Conservation (phyloP, 2,797 vertebrate genomes). For the Channa striata region DNA sequence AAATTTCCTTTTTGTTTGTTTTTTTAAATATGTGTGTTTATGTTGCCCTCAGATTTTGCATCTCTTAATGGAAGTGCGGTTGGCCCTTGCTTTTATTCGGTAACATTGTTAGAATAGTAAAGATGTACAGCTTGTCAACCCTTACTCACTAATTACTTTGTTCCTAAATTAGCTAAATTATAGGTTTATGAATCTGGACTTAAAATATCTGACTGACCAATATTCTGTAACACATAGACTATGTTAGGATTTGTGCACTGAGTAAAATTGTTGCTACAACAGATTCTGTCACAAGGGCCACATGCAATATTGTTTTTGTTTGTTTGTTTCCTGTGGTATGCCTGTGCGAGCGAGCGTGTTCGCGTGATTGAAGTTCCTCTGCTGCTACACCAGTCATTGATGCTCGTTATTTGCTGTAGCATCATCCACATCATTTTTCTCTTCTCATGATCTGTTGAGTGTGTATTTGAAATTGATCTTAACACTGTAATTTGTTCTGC, state of each 20-base stretch:
- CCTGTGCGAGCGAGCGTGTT: slow-evolving; percentile 11
- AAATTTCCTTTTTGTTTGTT: slow-evolving; percentile 30
- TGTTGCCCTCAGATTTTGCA: slow-evolving; percentile 48
- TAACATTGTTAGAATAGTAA: slow-evolving; percentile 33
- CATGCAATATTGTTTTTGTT: slow-evolving; percentile 67
- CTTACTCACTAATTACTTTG: slow-evolving; percentile 58
- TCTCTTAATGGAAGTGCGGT: slow-evolving; percentile 45
- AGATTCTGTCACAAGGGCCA: slow-evolving; percentile 71
- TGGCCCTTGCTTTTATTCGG: slow-evolving; percentile 61
- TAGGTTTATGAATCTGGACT: slow-evolving; percentile 42
- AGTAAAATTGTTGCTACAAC: slow-evolving; percentile 41
- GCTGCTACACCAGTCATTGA: slow-evolving; percentile 80
- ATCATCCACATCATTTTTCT: slow-evolving; percentile 56
- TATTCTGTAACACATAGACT: slow-evolving; percentile 18
- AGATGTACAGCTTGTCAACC: slow-evolving; percentile 29
- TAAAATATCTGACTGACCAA: slow-evolving; percentile 33
- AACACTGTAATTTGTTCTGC: slow-evolving; percentile 76
- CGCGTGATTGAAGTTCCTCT: slow-evolving; percentile 66
- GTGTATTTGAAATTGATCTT: slow-evolving; percentile 77
- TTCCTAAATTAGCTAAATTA: slow-evolving; percentile 47
- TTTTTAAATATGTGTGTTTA: slow-evolving; percentile 39
- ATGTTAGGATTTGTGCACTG: slow-evolving; percentile 47
- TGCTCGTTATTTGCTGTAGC: slow-evolving; percentile 69
- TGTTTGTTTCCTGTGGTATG: slow-evolving; percentile 9
- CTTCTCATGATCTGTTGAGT: slow-evolving; percentile 60